These are phyloP conservation scores for Ctenopoma multispine DNA, from an alignment of 2,797 vertebrate genomes.

Conservation along the genomic window DNA sequence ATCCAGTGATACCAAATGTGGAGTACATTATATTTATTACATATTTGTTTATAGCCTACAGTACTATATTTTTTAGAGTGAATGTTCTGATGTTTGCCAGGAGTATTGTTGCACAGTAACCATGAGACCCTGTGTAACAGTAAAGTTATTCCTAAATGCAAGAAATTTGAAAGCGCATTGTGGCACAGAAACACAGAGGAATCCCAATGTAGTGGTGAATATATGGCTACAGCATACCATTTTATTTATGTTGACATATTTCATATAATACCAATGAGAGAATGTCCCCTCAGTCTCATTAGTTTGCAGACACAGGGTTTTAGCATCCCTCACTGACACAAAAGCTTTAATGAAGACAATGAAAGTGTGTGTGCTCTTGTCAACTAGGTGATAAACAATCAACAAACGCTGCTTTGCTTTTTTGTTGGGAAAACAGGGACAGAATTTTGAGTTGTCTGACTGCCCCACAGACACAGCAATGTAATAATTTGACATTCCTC, in stretches of 20 bases:
- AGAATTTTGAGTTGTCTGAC: constrained; percentile 21
- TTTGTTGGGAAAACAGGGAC: constrained; percentile 13
- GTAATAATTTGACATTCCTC: constrained; percentile 26
- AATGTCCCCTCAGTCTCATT: background rate
- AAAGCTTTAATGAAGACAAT: constrained; percentile 13
- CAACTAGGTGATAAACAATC: constrained; percentile 38
- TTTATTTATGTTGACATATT: background rate
- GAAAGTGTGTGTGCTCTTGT: constrained; percentile 18
- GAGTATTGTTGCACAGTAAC: constrained; percentile 4
- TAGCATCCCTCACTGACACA: constrained; percentile 9
- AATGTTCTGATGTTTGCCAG: background rate
- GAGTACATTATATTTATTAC: background rate
- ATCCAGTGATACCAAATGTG: background rate
- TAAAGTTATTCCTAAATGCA: constrained; percentile 10
- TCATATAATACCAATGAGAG: background rate
- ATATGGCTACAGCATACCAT: background rate
- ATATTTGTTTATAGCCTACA: background rate
- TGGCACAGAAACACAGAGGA: background rate
- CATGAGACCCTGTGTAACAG: background rate
- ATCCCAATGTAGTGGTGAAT: background rate
- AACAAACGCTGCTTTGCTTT: constrained; percentile 18
- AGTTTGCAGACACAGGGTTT: background rate
- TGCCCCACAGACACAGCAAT: constrained; percentile 17
- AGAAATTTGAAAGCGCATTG: background rate
- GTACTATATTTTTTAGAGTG: background rate